Base-by-base conservation (phyloP, 1,140 invertebrate species). In the Hestina assimilis region DNA sequence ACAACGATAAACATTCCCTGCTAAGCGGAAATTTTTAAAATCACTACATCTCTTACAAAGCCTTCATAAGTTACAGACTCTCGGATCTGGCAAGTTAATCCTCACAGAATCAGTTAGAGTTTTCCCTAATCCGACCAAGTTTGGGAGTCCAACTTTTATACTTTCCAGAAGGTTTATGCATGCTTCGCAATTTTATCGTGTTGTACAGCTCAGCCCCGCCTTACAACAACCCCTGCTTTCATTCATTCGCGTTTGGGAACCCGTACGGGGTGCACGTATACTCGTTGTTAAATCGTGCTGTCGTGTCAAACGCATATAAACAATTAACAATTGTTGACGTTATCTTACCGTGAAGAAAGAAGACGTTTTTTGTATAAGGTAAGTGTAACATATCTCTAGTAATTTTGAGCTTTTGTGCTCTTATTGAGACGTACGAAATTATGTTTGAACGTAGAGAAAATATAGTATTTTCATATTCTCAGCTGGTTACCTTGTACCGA, bases 211-310 rank as follows among this genome's bases (percentile, higher is more conserved):
- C 58, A 63, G 74, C 74, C 68, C 74, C 76, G 76, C 76, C 76
- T 66, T 70, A 65, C 28, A 61, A 38, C 76, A 58, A 72, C 76
- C 76, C 74, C 65, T 65, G 68, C 55, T 40, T 75, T 71, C 77
- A 80, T 80, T 80, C 77, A 80, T 70, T 75, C 66, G 66, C 47
- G 53, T 56, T 52, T 54, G 55, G 50, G n/a, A 50, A 40, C 66
- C 59, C 68, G 63, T 26, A 26, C 15, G 9, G 68, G 62, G 59
- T 65, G 59, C 52, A 55, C 57, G 69, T 65, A n/a, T 33, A 4
- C 17, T 46, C 19, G 33, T 19, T 15, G 4, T 8, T 9, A 33
- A 19, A 17, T 29, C 41, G 41, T 47, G 48, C 5, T 38, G 2
- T 45, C 65, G 70, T 69, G 63, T 66, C 58, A 59, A 58, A 59